Base-by-base conservation (phyloP, 2,888 invertebrate species). In the Lepidocyrtinus sp. region DNA sequence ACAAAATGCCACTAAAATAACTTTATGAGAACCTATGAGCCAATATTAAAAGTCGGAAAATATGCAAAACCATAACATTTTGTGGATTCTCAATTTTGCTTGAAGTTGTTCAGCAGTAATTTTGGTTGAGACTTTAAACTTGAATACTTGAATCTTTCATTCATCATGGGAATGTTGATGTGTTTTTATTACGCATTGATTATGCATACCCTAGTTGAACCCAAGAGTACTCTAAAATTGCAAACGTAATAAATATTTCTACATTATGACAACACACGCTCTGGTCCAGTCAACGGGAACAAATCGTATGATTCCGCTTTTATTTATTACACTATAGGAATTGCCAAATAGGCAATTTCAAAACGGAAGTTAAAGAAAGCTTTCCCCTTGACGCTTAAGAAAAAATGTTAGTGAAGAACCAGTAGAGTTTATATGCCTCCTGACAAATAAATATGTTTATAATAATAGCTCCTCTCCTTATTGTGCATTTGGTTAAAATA, bases 311-410 rank as follows among this genome's bases (percentile, higher is more conserved):
- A 72, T 72, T 65, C 72, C 19, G 59, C 36, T 25, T 46, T 77
- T 77, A 77, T 77, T 71, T 77, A 71, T 72, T 72, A 72, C 77
- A 45, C 71, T 61, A 17, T 59, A 64, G 71, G 77, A 77, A 77
- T 77, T 72, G 77, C 77, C 77, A 77, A 77, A 77, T 77, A 77
- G 73, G 80, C 76, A 75, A 76, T 83, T 83, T 74, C 72, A 82
- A 83, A 83, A 74, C 83, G 83, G 83, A 83, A 82, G 83, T 83
- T 68, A 75, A 64, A 62, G 70, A 72, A 70, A 69, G 70, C 70
- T 79, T 69, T 70, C 65, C 70, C 79, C 68, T 61, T 68, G 15
- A n/a, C 21, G n/a, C n/a, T 36, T 25, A 24, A 27, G 22, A 9
- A 71, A 59, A 25, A 45, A 68, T 24, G 63, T 59, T 36, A 21